A percentile compares a stretch with the other conserved stretches of the same genome.
phyloP scores from a whole-genome alignment of 2,888 invertebrate species.

The Junonia oenone region DNA sequence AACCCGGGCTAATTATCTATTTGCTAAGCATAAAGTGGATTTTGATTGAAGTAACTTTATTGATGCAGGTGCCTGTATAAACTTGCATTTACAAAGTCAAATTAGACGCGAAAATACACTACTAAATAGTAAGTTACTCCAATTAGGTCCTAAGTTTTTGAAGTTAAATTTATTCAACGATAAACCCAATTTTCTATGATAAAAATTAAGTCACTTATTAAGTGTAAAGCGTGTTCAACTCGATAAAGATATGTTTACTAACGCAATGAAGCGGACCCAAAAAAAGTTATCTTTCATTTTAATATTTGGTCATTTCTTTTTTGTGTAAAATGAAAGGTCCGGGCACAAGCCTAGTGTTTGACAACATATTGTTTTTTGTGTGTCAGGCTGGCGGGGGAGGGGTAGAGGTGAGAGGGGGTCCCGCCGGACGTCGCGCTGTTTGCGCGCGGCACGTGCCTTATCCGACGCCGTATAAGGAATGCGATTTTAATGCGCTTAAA shows the following conservation, averaged over 20 bases:
- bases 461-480: conserved; percentile 68
- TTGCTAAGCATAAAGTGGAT: too few relatives aligned
- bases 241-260: not conserved
- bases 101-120: too few relatives aligned
- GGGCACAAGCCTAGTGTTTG: conserved; percentile 20
- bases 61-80: too few relatives aligned
- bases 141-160: too few relatives aligned
- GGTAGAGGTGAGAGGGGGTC: not conserved
- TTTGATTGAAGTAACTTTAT: too few relatives aligned
- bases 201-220: too few relatives aligned
- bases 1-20: too few relatives aligned
- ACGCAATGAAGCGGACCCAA: not conserved
- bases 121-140: too few relatives aligned
- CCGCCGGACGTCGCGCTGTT: conserved; percentile 33
- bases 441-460: conserved; percentile 65
- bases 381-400: not conserved
- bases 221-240: not conserved
- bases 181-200: too few relatives aligned
- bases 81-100: too few relatives aligned
- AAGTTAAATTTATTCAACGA: too few relatives aligned
- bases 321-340: not conserved
- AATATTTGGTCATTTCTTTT: conserved; percentile 9
- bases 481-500: conserved; percentile 66
- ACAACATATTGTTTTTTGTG: conserved; percentile 22
- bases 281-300: not conserved